Conservation (phyloP, 2,797 vertebrate species). For the Gallinago stenura region DNA sequence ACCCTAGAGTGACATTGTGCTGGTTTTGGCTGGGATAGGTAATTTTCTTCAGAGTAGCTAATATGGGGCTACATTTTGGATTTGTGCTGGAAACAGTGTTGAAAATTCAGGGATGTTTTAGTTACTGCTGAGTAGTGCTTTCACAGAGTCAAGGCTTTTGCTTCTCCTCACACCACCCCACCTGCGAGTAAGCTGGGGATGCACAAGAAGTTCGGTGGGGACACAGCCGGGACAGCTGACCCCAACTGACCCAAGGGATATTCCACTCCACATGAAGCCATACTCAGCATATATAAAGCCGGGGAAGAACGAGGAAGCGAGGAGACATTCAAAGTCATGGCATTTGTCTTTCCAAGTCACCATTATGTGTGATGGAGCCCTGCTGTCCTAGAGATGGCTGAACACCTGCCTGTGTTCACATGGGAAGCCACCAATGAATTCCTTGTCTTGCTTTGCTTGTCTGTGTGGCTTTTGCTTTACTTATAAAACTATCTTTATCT, state of each 20-base stretch:
- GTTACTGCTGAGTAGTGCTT: not conserved
- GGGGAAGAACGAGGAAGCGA: not conserved
- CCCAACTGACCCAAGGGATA: not conserved
- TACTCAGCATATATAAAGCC: not conserved
- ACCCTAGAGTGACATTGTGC: not conserved
- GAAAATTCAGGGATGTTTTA: not conserved
- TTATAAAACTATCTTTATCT: not conserved
- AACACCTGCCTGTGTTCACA: not conserved
- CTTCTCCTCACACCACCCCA: not conserved
- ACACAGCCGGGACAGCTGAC: too few species aligned
- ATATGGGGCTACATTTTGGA: not conserved
- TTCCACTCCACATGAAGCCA: not conserved
- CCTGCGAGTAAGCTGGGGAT: too few species aligned
- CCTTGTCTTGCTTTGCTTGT: not conserved
- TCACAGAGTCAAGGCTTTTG: not conserved
- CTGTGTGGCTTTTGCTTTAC: not conserved
- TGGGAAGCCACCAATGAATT: not conserved
- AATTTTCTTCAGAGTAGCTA: not conserved
- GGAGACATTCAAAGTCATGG: too few species aligned
- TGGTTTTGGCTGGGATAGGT: not conserved
- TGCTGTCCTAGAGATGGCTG: too few species aligned
- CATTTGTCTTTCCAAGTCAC: not conserved
- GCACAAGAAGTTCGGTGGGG: too few species aligned
- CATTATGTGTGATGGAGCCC: not conserved
- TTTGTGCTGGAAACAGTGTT: not conserved